Evolutionary conservation across 2,797 vertebrate species (phyloP).

Genomic region (Cercopithecus mitis): DNA sequence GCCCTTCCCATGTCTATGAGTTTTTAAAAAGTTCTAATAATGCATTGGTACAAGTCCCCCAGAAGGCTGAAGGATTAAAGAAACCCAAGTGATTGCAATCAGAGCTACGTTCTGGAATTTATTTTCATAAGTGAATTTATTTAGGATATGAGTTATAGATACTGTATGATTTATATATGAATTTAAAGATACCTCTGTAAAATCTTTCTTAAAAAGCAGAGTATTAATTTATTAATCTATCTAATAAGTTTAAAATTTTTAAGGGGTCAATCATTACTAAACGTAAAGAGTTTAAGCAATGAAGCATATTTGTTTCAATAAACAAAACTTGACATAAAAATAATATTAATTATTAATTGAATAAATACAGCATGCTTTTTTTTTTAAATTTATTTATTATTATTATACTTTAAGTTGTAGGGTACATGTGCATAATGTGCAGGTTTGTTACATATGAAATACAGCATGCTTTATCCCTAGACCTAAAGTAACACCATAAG

Average conservation of each 20-base stretch:
- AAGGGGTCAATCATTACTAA: background rate
- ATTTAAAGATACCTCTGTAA: background rate
- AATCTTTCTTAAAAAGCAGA: background rate
- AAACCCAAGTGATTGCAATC: background rate
- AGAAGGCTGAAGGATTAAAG: background rate
- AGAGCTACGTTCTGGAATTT: background rate
- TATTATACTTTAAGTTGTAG: no score
- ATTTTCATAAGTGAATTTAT: constrained; percentile 22
- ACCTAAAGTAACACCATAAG: background rate
- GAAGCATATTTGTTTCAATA: background rate
- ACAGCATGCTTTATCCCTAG: background rate
- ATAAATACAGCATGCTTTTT: background rate
- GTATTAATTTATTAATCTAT: background rate
- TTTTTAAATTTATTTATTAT: no score
- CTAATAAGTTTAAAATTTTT: background rate
- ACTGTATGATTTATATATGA: background rate
- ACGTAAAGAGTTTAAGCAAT: background rate
- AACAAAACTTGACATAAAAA: background rate
- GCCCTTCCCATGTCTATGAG: background rate
- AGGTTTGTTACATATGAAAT: background rate
- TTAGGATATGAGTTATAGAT: constrained; percentile 24
- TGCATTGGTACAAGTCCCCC: background rate
- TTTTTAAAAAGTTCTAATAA: background rate
- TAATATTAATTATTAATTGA: background rate
- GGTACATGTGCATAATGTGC: no score